phyloP scores from a whole-genome alignment of 2,888 invertebrate species.

The Heliconius ismenius region DNA sequence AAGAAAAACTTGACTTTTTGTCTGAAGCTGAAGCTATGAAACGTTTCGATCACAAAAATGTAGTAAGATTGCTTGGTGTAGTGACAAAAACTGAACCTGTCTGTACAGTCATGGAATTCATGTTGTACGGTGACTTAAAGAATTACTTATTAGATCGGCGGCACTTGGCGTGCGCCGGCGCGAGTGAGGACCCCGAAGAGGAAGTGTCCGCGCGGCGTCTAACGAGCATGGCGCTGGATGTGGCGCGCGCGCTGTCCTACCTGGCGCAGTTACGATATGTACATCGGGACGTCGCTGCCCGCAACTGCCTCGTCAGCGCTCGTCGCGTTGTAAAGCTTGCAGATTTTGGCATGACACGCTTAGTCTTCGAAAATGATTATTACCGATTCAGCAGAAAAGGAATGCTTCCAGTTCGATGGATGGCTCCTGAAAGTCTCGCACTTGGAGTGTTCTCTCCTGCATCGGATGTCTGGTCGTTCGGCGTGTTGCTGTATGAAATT shows the following conservation, averaged over 20 bases:
- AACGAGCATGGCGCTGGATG: conserved; percentile 93
- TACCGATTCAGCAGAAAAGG: conserved; percentile 94
- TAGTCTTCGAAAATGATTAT: conserved; percentile 93
- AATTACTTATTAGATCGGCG: conserved; percentile 92
- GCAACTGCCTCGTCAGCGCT: conserved; percentile 90
- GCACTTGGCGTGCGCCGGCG: conserved; percentile 88
- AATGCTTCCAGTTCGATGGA: conserved; percentile 95
- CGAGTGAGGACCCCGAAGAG: conserved; percentile 85
- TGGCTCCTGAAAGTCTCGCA: conserved; percentile 93
- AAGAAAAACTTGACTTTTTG: conserved; percentile 94
- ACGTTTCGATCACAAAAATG: conserved; percentile 93
- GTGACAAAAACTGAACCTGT: conserved; percentile 93
- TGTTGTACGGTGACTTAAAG: conserved; percentile 95
- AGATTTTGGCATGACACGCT: conserved; percentile 96
- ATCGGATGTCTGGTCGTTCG: conserved; percentile 95
- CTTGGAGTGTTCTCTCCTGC: conserved; percentile 92
- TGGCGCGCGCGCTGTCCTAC: conserved; percentile 92
- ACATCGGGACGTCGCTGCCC: conserved; percentile 92
- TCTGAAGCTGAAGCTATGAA: conserved; percentile 98
- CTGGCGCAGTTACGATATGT: conserved; percentile 92
- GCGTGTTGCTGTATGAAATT: conserved; percentile 92
- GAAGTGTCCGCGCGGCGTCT: conserved; percentile 90
- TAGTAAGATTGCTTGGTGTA: conserved; percentile 91
- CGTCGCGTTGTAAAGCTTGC: conserved; percentile 88
- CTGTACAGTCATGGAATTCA: conserved; percentile 96